phyloP scores from a whole-genome alignment of 2,797 vertebrate genomes.

The Poecilia velifera region DNA sequence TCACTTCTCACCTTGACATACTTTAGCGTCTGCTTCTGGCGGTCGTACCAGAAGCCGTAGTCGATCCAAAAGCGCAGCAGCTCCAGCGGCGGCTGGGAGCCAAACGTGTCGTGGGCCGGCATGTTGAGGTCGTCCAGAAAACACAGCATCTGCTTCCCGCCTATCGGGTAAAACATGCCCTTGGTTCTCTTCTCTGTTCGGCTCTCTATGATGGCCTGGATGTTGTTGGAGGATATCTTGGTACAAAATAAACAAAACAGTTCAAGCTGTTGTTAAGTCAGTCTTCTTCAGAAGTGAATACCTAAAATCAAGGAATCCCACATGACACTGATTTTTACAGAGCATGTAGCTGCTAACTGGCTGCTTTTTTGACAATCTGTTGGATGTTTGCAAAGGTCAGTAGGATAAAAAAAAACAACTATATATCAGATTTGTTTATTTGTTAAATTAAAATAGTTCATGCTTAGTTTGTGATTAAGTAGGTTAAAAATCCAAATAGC shows the following conservation, averaged over 20 bases:
- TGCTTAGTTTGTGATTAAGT: no score
- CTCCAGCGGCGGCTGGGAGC: conserved; percentile 91
- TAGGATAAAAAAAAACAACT: no score
- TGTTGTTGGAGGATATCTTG: conserved; percentile 87
- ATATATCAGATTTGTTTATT: no score
- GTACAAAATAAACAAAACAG: not conserved
- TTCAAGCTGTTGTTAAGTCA: not conserved
- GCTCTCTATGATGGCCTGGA: conserved; percentile 88
- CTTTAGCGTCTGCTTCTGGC: conserved; percentile 83
- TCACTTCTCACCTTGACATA: conserved; percentile 84
- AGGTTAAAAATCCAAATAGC: no score
- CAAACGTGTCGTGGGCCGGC: conserved; percentile 87
- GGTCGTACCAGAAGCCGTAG: conserved; percentile 92
- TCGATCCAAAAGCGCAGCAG: conserved; percentile 90
- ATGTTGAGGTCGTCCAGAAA: conserved; percentile 93
- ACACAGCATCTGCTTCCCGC: conserved; percentile 86
- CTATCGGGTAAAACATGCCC: conserved; percentile 84
- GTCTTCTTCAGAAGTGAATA: not conserved
- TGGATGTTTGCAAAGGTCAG: no score
- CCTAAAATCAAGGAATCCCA: not conserved
- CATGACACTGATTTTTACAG: not conserved
- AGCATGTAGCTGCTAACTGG: not conserved
- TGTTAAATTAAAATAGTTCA: no score
- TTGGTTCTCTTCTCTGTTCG: conserved; percentile 89
- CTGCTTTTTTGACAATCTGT: not conserved